phyloP scores from a whole-genome alignment of 2,888 invertebrate species.

The Theristus sp. region DNA sequence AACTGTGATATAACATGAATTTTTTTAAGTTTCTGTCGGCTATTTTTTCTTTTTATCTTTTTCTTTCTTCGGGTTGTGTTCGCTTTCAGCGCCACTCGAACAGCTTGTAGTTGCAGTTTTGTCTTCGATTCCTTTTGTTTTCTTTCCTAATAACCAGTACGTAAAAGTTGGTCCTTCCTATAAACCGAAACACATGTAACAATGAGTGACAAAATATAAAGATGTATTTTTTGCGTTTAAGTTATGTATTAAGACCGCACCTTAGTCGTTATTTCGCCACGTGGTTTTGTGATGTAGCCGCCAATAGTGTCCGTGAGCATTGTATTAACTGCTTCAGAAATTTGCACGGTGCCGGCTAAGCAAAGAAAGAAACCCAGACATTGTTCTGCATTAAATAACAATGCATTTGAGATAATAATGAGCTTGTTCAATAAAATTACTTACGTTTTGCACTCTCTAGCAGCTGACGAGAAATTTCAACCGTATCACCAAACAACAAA shows the following conservation, averaged over 20 bases:
- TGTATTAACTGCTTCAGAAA: conserved; percentile 9
- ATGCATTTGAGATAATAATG: too few species aligned
- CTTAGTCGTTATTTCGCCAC: conserved; percentile 21
- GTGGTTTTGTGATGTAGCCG: conserved; percentile 15
- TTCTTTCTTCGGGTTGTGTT: neutral
- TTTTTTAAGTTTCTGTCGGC: neutral
- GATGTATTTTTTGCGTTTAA: neutral
- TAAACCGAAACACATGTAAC: neutral
- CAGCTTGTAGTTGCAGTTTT: neutral
- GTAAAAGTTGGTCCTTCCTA: neutral
- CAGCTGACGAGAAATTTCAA: neutral
- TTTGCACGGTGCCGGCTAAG: conserved; percentile 12
- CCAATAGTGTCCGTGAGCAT: conserved; percentile 11
- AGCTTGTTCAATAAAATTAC: neutral
- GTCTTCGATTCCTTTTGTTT: conserved; percentile 1
- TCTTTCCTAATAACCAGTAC: neutral
- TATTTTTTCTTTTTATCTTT: neutral
- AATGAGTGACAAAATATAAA: neutral
- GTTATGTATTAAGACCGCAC: too few species aligned
- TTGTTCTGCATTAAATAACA: too few species aligned
- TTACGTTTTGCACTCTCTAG: neutral
- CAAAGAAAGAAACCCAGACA: too few species aligned
- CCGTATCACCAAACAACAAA: conserved; percentile 1
- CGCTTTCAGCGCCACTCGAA: neutral
- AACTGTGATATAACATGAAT: neutral